Conservation (phyloP, 2,113 vertebrate genomes). For the Gymnogyps californianus region DNA sequence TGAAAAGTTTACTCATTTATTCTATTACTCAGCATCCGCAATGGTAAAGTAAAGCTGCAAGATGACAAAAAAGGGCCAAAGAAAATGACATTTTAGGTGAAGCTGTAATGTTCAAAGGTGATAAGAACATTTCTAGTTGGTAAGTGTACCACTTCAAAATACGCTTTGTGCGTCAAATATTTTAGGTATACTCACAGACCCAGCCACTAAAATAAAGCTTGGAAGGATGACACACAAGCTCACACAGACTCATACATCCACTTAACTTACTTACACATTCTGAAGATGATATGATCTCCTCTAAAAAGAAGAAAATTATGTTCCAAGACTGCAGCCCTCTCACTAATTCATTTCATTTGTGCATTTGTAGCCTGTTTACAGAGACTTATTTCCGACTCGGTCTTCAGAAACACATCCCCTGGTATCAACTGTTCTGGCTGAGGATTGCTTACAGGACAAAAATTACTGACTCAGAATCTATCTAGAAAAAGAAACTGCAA, state of each 20-base stretch:
- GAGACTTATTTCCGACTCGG: neutral
- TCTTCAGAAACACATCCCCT: neutral
- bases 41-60: neutral
- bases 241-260: neutral
- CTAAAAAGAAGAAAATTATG: neutral
- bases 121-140: neutral
- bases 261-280: neutral
- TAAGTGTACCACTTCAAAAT: neutral
- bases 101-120: neutral
- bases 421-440: neutral
- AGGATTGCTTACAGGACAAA: neutral
- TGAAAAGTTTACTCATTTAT: neutral
- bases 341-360: neutral
- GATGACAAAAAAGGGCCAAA: neutral
- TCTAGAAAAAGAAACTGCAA: neutral
- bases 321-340: neutral
- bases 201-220: neutral
- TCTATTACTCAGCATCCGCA: constrained; percentile 9
- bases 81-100: neutral
- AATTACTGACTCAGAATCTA: neutral
- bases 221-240: neutral
- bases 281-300: neutral
- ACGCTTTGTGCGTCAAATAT: neutral
- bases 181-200: neutral
- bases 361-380: neutral